Conservation (phyloP, 2,888 invertebrate species). For the Oscheius sp. region DNA sequence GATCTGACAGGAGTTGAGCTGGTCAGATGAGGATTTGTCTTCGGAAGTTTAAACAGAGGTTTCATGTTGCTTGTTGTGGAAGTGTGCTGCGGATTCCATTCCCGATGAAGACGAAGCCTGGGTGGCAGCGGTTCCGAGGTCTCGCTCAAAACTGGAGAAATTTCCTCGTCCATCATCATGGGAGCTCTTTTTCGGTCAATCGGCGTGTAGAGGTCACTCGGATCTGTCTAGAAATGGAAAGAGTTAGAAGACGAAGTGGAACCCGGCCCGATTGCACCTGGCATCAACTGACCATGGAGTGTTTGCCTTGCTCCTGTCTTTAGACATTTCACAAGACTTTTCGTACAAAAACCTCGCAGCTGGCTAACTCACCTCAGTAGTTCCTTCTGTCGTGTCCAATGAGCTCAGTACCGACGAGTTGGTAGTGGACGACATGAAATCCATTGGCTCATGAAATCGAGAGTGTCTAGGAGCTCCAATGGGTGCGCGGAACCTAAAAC, state of each 20-base stretch:
- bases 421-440: slow-evolving; percentile 34
- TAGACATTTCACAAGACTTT: neutral
- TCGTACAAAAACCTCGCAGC: neutral
- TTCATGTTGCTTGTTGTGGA: slow-evolving; percentile 28
- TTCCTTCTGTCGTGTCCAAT: slow-evolving; percentile 22
- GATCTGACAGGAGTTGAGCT: slow-evolving; percentile 27
- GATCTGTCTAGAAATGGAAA: slow-evolving; percentile 20
- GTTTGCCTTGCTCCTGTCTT: neutral
- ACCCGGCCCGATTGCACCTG: neutral
- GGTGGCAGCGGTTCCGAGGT: neutral
- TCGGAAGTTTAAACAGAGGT: slow-evolving; percentile 2
- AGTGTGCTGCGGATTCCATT: slow-evolving; percentile 27
- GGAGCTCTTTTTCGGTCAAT: neutral
- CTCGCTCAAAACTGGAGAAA: slow-evolving; percentile 28
- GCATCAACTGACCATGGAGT: neutral
- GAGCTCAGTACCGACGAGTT: slow-evolving; percentile 19
- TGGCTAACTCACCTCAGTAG: neutral
- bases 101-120: slow-evolving; percentile 4
- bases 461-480: neutral
- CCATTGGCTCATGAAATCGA: neutral
- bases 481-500: neutral
- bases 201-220: slow-evolving; percentile 32
- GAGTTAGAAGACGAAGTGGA: neutral
- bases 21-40: slow-evolving; percentile 26
- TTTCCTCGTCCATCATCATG: slow-evolving; percentile 25